Percentiles rank a stretch among this genome's conserved stretches.
These are phyloP conservation scores for Pithys albifrons DNA, from an alignment of 2,113 vertebrate species.

Conservation along the genomic window DNA sequence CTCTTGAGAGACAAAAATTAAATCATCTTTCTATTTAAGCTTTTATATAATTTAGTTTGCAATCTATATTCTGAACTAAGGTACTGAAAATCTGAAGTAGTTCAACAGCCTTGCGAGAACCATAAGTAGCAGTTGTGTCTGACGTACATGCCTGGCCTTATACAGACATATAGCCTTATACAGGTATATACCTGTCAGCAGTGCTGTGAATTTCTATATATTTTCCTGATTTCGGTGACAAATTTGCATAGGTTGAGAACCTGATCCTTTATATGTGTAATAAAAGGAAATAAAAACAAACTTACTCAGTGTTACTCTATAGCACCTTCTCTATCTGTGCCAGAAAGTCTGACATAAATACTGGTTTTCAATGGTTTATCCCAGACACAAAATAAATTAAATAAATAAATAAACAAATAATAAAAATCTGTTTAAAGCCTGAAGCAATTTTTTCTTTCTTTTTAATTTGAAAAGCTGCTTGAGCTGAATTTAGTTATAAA, in stretches of 20 bases:
- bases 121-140: neutral
- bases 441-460: neutral
- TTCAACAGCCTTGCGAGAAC: neutral
- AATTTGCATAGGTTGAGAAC: neutral
- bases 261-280: neutral
- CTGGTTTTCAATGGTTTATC: neutral
- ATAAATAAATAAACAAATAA: neutral
- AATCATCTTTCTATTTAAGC: slow-evolving; percentile 15
- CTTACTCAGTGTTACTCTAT: neutral
- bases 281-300: neutral
- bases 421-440: neutral
- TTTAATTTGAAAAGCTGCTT: neutral
- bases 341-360: neutral
- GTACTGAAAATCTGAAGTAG: neutral
- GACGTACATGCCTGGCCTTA: neutral
- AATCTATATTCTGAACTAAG: neutral
- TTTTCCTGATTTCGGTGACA: neutral
- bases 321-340: neutral
- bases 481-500: neutral
- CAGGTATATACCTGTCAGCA: neutral
- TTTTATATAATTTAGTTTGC: slow-evolving; percentile 24
- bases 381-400: neutral
- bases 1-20: neutral
- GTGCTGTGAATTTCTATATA: neutral
- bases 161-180: neutral